phyloP scores from a whole-genome alignment of 2,888 invertebrate genomes.

The Stenoptilia bipunctidactyla region DNA sequence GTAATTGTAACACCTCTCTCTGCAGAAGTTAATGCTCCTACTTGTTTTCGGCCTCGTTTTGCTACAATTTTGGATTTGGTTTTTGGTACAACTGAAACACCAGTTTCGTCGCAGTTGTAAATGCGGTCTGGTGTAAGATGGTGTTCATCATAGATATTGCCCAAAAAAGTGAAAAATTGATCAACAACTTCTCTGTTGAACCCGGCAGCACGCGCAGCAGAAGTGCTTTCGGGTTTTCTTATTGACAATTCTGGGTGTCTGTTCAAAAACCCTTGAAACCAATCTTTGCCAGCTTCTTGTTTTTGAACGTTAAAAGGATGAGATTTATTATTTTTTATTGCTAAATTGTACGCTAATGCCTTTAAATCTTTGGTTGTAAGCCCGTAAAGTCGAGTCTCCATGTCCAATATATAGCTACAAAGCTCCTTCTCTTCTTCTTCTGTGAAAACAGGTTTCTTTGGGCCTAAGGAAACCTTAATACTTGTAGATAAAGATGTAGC shows the following conservation, averaged over 20 bases:
- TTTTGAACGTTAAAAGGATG: slow-evolving; percentile 3
- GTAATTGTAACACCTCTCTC: too few species aligned
- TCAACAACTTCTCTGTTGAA: too few species aligned
- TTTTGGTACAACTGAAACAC: too few species aligned
- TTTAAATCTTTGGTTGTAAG: slow-evolving; percentile 4
- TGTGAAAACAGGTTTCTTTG: neutral
- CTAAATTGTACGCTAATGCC: slow-evolving; percentile 6
- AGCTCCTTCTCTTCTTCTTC: neutral
- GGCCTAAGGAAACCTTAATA: neutral
- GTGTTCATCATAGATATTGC: too few species aligned
- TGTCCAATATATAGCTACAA: neutral
- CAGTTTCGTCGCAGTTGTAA: too few species aligned
- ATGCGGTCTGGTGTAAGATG: too few species aligned
- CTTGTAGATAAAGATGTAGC: neutral
- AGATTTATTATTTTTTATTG: slow-evolving; percentile 4
- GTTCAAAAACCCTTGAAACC: slow-evolving; percentile 1
- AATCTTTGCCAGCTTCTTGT: slow-evolving; percentile 6
- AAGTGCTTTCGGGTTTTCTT: slow-evolving; percentile 5
- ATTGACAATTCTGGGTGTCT: slow-evolving; percentile 3
- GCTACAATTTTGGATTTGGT: too few species aligned
- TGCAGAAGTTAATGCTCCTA: too few species aligned
- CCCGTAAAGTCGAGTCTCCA: slow-evolving; percentile 5
- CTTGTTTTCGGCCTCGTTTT: too few species aligned
- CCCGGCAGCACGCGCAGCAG: slow-evolving; percentile 6
- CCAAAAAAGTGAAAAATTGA: too few species aligned